These are phyloP conservation scores for Aythya baeri DNA, from an alignment of 2,113 vertebrate species.

Conservation along the genomic window DNA sequence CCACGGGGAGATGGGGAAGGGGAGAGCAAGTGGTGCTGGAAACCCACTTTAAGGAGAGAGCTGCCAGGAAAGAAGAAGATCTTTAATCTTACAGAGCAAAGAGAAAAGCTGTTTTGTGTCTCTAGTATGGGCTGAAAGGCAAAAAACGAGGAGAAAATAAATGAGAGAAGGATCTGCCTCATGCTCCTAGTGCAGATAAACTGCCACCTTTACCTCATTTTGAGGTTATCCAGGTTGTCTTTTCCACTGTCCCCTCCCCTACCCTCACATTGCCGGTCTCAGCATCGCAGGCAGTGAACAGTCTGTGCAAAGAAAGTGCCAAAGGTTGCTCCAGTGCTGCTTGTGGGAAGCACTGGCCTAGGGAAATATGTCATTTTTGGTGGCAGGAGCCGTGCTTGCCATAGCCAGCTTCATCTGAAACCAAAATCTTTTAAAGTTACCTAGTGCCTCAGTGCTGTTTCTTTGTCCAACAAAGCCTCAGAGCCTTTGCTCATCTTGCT, in stretches of 20 bases:
- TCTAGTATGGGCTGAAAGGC: background rate
- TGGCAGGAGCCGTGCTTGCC: background rate
- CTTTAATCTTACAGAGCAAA: background rate
- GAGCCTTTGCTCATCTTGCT: background rate
- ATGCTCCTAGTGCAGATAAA: background rate
- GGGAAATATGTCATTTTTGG: background rate
- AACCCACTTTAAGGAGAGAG: background rate
- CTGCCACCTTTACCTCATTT: background rate
- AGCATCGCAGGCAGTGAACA: background rate
- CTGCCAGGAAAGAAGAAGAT: background rate
- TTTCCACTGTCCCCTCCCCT: background rate
- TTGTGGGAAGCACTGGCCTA: background rate
- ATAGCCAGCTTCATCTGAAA: background rate
- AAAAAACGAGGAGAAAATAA: background rate
- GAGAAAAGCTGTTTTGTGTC: background rate
- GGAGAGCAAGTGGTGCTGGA: background rate
- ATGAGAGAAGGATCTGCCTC: background rate
- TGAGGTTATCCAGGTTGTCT: background rate
- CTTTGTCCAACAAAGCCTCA: background rate
- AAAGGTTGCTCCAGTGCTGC: background rate
- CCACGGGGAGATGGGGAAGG: background rate
- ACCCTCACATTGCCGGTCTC: background rate
- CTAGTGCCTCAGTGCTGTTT: background rate
- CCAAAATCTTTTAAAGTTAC: background rate
- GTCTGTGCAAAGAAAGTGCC: rapidly evolving